Base-by-base conservation (phyloP, 2,888 invertebrate species). In the Limenitis camilla region DNA sequence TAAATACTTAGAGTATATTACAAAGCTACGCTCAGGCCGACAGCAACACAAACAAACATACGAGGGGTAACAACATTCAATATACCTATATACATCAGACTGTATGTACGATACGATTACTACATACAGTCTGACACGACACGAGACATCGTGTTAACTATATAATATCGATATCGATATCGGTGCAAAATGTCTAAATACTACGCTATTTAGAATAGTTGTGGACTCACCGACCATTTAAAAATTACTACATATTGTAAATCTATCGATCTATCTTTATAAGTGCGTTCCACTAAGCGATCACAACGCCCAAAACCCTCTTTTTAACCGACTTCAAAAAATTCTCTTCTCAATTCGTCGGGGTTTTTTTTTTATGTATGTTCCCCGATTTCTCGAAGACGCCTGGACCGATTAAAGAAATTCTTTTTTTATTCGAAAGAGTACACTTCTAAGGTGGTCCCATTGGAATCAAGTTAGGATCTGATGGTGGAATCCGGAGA, bases 101-200 rank as follows among this genome's bases (percentile, higher is more conserved):
- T 31, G 27, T 40, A 31, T 32, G 19, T n/a, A 7, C n/a, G 27
- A 33, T 36, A 35, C n/a, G n/a, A 6, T 10, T 36, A n/a, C 10
- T 10, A 10, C 35, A 10, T 36, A 36, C 10, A 36, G 35, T 36
- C 10, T 10, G 35, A 36, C 35, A 10, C 10, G 30, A 66, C 65
- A 52, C 64, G 65, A 66, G 67, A 67, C 71, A 68, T 72, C 70
- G 75, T 73, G 77, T 69, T 67, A 67, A 65, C 72, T 76, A 78
- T 73, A 75, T 19, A 19, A 19, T 19, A 19, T 19, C 19, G 19
- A 19, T 19, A 19, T 19, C 19, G 19, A 71, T 80, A 79, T 77
- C 75, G 71, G 86, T 86, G 86, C 86, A 84, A 84, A 84, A 83
- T 78, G 66, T 81, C 84, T 85, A 86, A 79, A 53, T 65, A 69